Evolutionary conservation across 2,888 invertebrate species (phyloP).

Genomic region (Villa cingulata): DNA sequence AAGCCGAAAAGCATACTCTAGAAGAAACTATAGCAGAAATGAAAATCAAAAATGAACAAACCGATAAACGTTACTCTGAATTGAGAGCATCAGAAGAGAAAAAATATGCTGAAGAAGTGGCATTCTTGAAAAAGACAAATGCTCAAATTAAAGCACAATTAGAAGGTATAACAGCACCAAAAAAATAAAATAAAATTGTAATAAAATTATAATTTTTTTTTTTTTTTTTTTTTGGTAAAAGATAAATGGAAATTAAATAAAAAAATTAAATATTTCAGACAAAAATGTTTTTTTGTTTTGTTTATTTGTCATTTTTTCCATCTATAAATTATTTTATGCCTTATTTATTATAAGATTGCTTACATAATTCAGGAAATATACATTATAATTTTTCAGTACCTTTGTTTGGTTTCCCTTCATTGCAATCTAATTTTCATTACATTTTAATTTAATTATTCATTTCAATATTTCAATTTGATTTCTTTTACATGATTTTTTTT

Average conservation of each 20-base stretch:
- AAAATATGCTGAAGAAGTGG: constrained; percentile 82
- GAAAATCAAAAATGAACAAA: constrained; percentile 63
- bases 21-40: constrained; percentile 42
- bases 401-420: too few species aligned
- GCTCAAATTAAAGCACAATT: constrained; percentile 87
- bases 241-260: too few species aligned
- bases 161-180: constrained; percentile 88
- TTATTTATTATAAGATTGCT: too few species aligned
- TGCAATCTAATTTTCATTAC: too few species aligned
- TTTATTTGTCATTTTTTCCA: neutral
- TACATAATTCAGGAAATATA: too few species aligned
- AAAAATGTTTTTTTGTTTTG: neutral
- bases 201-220: neutral
- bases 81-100: constrained; percentile 79
- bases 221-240: too few species aligned
- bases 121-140: constrained; percentile 86
- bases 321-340: neutral
- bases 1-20: constrained; percentile 35
- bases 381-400: too few species aligned
- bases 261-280: too few species aligned
- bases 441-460: too few species aligned
- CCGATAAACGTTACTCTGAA: constrained; percentile 69
- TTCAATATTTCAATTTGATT: too few species aligned
- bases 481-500: too few species aligned
- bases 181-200: constrained; percentile 48